Evolutionary conservation across 2,113 vertebrate genomes (phyloP).

Genomic region (Dasyprocta punctata): DNA sequence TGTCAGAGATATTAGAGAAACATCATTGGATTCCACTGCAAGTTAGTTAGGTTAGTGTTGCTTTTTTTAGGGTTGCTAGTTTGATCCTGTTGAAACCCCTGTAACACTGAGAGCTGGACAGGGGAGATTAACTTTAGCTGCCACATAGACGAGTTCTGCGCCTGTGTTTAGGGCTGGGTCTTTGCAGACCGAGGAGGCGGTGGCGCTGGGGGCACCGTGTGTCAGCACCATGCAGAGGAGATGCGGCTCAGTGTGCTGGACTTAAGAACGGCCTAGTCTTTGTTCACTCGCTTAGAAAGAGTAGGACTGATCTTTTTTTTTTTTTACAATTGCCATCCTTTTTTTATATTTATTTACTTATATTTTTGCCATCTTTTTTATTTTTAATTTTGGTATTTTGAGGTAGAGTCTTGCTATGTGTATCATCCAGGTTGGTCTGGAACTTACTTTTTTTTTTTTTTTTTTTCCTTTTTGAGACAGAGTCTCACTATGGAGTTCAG

Average conservation of each 20-base stretch:
- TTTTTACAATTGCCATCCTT: background rate
- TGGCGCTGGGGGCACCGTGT: background rate
- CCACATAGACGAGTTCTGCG: background rate
- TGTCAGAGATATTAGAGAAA: background rate
- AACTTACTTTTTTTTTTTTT: background rate
- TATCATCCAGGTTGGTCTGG: background rate
- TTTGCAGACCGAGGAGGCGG: background rate
- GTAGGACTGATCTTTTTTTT: background rate
- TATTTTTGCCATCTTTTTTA: background rate
- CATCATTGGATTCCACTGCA: background rate
- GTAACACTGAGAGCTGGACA: background rate
- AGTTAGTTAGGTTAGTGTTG: background rate
- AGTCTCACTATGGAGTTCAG: no score
- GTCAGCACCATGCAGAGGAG: background rate
- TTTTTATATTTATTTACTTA: background rate
- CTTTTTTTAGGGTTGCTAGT: constrained; percentile 9
- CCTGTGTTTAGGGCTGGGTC: background rate
- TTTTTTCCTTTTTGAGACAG: no score
- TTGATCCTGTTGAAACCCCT: background rate
- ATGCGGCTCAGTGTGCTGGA: background rate
- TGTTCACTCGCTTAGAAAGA: background rate
- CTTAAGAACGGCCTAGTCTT: background rate
- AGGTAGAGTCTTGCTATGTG: background rate
- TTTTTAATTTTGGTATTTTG: background rate
- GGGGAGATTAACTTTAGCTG: background rate